Percentiles rank a stretch among this genome's conserved stretches.
These are phyloP conservation scores for Zaprionus taronus DNA, from an alignment of 1,140 invertebrate genomes.

Conservation along the genomic window DNA sequence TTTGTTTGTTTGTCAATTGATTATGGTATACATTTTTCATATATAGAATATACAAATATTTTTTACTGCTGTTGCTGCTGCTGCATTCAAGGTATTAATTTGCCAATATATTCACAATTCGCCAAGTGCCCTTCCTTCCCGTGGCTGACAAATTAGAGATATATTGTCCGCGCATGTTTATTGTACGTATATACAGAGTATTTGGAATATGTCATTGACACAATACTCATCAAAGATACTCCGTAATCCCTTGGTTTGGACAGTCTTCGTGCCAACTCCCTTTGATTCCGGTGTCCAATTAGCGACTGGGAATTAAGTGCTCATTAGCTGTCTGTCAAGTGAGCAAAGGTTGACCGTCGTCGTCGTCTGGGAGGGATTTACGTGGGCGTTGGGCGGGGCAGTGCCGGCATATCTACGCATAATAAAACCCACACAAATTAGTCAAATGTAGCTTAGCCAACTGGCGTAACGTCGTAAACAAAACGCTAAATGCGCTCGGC, in stretches of 20 bases:
- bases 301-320: slow-evolving; percentile 68
- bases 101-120: slow-evolving; percentile 59
- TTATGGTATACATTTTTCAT: slow-evolving; percentile 43
- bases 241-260: slow-evolving; percentile 2
- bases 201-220: background rate
- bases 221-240: background rate
- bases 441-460: slow-evolving; percentile 56
- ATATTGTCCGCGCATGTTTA: slow-evolving; percentile 37
- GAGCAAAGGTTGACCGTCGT: slow-evolving; percentile 7
- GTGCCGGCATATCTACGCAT: slow-evolving; percentile 47
- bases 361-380: background rate
- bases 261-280: slow-evolving; percentile 3
- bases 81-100: slow-evolving; percentile 44
- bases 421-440: slow-evolving; percentile 74
- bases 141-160: slow-evolving; percentile 33
- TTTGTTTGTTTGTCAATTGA: slow-evolving; percentile 33
- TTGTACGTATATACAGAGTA: background rate
- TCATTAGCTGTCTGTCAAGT: slow-evolving; percentile 58
- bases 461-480: slow-evolving; percentile 70
- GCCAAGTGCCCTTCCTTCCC: background rate
- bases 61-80: slow-evolving; percentile 14
- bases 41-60: slow-evolving; percentile 23
- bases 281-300: slow-evolving; percentile 56
- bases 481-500: slow-evolving; percentile 66
- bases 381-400: slow-evolving; percentile 2